These are phyloP conservation scores for Drosophila baimaii DNA, from an alignment of 1,140 invertebrate genomes.

Conservation along the genomic window DNA sequence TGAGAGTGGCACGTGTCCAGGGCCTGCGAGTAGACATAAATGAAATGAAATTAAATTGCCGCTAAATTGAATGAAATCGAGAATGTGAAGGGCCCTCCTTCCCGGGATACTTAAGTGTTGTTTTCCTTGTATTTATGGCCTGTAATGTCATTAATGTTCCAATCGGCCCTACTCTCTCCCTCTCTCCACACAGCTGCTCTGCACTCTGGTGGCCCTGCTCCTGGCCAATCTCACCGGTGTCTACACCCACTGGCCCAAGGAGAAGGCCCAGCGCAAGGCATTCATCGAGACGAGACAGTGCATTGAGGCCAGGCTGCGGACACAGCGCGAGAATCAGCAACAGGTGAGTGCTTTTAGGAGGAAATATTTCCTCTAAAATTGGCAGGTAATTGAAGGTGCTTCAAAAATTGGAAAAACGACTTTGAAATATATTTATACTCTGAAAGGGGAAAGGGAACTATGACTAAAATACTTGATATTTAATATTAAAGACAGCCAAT, in stretches of 20 bases:
- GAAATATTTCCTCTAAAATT: background rate
- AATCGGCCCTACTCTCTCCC: too few species aligned
- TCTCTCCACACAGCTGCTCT: slow-evolving; percentile 88
- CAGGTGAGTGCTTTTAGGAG: slow-evolving; percentile 88
- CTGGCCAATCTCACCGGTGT: slow-evolving; percentile 94
- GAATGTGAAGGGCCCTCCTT: slow-evolving; percentile 15
- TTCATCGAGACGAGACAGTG: slow-evolving; percentile 97
- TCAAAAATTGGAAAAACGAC: background rate
- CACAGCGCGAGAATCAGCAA: slow-evolving; percentile 97
- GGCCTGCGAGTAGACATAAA: slow-evolving; percentile 56
- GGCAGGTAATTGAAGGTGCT: background rate
- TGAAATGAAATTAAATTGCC: slow-evolving; percentile 77
- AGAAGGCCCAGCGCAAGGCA: slow-evolving; percentile 95
- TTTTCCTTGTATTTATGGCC: slow-evolving; percentile 63
- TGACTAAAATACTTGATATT: background rate
- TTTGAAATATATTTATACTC: background rate
- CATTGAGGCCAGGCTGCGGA: slow-evolving; percentile 95
- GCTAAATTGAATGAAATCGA: slow-evolving; percentile 77
- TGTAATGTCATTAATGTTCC: slow-evolving; percentile 61
- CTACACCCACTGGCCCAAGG: slow-evolving; percentile 96
- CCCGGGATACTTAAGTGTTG: slow-evolving; percentile 33
- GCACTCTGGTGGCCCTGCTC: slow-evolving; percentile 89
- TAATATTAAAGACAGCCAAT: too few species aligned
- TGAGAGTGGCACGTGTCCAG: slow-evolving; percentile 54
- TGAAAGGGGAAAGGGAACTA: background rate